These are phyloP conservation scores for Yponomeuta sedellus DNA, from an alignment of 2,888 invertebrate genomes.

Conservation along the genomic window DNA sequence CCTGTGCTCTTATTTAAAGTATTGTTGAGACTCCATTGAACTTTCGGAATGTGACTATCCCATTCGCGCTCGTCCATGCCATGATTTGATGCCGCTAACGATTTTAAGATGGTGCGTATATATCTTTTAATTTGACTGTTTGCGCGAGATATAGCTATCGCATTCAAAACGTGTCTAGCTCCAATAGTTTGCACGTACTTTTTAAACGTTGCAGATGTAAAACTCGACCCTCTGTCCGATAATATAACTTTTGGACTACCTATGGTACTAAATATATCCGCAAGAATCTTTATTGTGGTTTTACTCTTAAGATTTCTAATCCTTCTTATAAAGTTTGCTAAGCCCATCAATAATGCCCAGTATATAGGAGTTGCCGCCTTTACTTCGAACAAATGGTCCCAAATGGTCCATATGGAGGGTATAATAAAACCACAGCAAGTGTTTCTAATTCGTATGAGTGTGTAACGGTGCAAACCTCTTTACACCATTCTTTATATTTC, in stretches of 20 bases:
- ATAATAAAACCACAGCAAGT: slow-evolving; percentile 27
- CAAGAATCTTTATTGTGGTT: slow-evolving; percentile 18
- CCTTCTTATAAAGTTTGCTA: slow-evolving; percentile 19
- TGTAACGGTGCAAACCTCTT: no score
- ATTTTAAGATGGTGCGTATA: slow-evolving; percentile 4
- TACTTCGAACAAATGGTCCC: slow-evolving; percentile 22
- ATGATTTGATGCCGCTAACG: slow-evolving; percentile 14
- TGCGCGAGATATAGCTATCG: no score
- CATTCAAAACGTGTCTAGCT: slow-evolving; percentile 16
- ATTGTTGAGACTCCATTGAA: slow-evolving; percentile 24
- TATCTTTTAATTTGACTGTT: no score
- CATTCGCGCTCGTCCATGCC: slow-evolving; percentile 16
- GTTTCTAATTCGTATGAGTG: slow-evolving; percentile 26
- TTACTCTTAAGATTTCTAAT: slow-evolving; percentile 17
- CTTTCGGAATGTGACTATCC: slow-evolving; percentile 18
- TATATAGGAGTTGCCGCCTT: slow-evolving; percentile 23
- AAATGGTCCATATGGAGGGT: slow-evolving; percentile 22
- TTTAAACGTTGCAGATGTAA: slow-evolving; percentile 15
- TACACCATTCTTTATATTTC: no score
- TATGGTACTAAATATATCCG: slow-evolving; percentile 14
- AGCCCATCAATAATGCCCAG: slow-evolving; percentile 23
- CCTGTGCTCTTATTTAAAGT: slow-evolving; percentile 22
- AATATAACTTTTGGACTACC: slow-evolving; percentile 18
- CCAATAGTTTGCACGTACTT: slow-evolving; percentile 11
- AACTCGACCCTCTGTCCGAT: slow-evolving; percentile 19